These are phyloP conservation scores for Nesoenas mayeri DNA, from an alignment of 2,113 vertebrate species.

Conservation along the genomic window DNA sequence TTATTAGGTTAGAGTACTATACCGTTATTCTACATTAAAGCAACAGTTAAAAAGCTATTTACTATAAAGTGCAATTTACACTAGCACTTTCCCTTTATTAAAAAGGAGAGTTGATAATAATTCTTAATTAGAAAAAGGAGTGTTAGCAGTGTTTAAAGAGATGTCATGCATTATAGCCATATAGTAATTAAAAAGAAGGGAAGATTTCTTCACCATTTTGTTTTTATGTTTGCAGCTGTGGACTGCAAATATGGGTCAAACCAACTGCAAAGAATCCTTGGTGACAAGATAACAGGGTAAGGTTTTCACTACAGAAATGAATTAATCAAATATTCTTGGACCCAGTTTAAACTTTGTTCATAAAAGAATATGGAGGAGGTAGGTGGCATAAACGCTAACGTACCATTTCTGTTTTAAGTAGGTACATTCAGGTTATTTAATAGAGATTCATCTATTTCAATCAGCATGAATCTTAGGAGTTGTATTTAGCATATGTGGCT, in stretches of 20 bases:
- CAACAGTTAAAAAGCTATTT: background rate
- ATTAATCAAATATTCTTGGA: background rate
- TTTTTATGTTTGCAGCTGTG: background rate
- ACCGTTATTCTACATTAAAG: background rate
- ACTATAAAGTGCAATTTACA: background rate
- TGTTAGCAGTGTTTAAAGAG: background rate
- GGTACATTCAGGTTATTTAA: background rate
- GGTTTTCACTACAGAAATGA: background rate
- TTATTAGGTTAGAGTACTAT: background rate
- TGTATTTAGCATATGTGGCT: accelerated
- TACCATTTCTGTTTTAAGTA: background rate
- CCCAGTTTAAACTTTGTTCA: background rate
- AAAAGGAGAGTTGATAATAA: background rate
- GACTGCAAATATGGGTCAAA: background rate
- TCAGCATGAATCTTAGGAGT: background rate
- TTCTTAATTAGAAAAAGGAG: background rate
- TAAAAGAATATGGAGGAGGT: background rate
- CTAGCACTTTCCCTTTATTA: background rate
- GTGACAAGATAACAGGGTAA: background rate
- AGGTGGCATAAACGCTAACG: background rate
- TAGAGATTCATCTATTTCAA: background rate
- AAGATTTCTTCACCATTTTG: background rate
- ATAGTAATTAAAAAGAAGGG: background rate
- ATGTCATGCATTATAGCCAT: background rate
- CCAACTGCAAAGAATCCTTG: background rate